phyloP scores from a whole-genome alignment of 2,113 vertebrate genomes.

The Spea multiplicata region DNA sequence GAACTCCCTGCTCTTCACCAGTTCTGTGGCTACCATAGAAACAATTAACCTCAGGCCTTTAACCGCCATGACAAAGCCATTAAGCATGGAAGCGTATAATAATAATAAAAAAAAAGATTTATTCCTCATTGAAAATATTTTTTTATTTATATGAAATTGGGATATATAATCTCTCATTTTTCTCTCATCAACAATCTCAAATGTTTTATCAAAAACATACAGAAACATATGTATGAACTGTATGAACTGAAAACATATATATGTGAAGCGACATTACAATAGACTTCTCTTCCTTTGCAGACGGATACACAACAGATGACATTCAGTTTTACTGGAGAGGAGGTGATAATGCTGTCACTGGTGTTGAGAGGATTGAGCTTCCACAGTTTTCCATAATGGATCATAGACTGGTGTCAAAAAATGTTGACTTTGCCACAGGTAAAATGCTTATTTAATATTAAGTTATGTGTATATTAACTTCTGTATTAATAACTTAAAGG shows the following conservation, averaged over 20 bases:
- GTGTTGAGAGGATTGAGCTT: conserved; percentile 90
- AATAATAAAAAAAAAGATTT: too few relatives aligned
- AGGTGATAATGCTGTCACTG: conserved; percentile 87
- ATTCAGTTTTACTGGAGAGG: conserved; percentile 98
- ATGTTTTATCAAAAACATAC: too few relatives aligned
- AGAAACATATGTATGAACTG: too few relatives aligned
- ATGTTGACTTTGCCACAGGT: conserved; percentile 98
- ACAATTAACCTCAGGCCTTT: background rate
- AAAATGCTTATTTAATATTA: conserved; percentile 43
- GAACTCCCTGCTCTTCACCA: background rate
- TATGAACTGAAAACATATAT: too few relatives aligned
- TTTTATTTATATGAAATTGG: too few relatives aligned
- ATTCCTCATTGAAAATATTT: too few relatives aligned
- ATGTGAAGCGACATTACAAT: background rate
- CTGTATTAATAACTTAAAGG: too few relatives aligned
- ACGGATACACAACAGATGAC: conserved; percentile 97
- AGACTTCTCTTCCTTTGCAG: conserved; percentile 57
- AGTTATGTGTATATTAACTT: too few relatives aligned
- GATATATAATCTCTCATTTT: too few relatives aligned
- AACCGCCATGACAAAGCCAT: background rate
- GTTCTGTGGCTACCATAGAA: background rate
- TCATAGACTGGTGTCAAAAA: conserved; percentile 91
- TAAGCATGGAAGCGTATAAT: background rate
- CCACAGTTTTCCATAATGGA: conserved; percentile 97
- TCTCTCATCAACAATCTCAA: too few relatives aligned